Evolutionary conservation across 1,140 invertebrate species (phyloP).

Genomic region (Brachionus rotundiformis): DNA sequence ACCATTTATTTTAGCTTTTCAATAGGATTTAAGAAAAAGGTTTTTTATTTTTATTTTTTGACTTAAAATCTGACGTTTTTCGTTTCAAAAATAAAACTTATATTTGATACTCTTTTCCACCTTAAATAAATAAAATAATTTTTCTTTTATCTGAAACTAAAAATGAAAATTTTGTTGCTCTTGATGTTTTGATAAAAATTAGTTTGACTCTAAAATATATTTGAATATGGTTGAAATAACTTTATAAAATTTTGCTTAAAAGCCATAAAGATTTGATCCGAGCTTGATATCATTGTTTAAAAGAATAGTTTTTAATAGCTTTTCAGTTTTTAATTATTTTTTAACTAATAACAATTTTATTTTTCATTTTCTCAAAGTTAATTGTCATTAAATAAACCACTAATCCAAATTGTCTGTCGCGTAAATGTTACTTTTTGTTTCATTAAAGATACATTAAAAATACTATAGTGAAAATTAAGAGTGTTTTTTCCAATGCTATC

Average conservation of each 20-base stretch:
- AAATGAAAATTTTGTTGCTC: not conserved
- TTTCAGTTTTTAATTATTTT: not conserved
- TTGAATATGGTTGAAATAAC: slow-evolving; percentile 23
- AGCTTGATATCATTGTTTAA: not conserved
- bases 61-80: too few relatives aligned
- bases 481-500: not conserved
- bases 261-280: not conserved
- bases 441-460: not conserved
- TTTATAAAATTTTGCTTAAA: not conserved
- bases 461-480: not conserved
- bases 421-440: not conserved
- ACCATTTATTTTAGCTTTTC: not conserved
- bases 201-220: not conserved
- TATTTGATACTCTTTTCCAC: too few relatives aligned
- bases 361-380: not conserved
- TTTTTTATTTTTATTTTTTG: not conserved
- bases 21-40: not conserved
- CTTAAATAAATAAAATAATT: too few relatives aligned
- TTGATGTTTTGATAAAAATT: not conserved
- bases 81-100: too few relatives aligned
- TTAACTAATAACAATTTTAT: not conserved
- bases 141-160: too few relatives aligned
- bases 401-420: not conserved
- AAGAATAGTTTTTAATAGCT: not conserved
- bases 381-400: slow-evolving; percentile 1